Conservation (phyloP, 1,140 invertebrate genomes). For the Drosophila lacertosa region DNA sequence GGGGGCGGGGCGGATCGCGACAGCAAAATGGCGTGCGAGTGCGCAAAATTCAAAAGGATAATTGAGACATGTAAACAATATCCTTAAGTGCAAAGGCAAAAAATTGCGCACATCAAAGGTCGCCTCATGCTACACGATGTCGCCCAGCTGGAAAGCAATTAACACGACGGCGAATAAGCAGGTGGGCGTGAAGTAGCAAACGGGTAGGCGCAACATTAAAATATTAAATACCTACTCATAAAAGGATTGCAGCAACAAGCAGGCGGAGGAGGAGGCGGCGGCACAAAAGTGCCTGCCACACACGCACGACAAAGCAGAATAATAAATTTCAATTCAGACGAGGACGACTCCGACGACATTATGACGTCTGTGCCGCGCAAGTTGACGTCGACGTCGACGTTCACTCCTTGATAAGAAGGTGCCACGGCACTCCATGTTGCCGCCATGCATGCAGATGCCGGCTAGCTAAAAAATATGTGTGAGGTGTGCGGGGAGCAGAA, state of each 20-base stretch:
- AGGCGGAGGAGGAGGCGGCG: conserved; percentile 9
- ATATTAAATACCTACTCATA: conserved; percentile 42
- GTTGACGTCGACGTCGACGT: conserved; percentile 57
- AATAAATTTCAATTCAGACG: conserved; percentile 80
- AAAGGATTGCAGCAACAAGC: conserved; percentile 37
- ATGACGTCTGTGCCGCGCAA: conserved; percentile 58
- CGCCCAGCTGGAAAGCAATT: conserved; percentile 70
- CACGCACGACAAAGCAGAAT: conserved; percentile 79
- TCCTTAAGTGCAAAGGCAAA: conserved; percentile 65
- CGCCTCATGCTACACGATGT: conserved; percentile 43
- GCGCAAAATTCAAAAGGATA: conserved; percentile 68
- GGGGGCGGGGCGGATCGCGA: not conserved
- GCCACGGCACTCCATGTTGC: not conserved
- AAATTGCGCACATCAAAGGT: conserved; percentile 72
- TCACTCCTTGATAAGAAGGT: conserved; percentile 76
- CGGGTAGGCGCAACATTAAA: conserved; percentile 29
- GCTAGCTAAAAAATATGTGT: conserved; percentile 35
- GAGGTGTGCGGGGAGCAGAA: not conserved
- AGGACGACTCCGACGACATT: conserved; percentile 53
- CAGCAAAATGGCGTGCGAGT: conserved; percentile 40
- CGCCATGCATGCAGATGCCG: conserved; percentile 14
- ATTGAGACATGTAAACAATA: conserved; percentile 82
- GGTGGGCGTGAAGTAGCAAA: not conserved
- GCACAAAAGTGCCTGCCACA: conserved; percentile 49
- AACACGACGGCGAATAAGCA: conserved; percentile 57